Conservation (phyloP, 2,797 vertebrate species). For the Liparis tanakae region DNA sequence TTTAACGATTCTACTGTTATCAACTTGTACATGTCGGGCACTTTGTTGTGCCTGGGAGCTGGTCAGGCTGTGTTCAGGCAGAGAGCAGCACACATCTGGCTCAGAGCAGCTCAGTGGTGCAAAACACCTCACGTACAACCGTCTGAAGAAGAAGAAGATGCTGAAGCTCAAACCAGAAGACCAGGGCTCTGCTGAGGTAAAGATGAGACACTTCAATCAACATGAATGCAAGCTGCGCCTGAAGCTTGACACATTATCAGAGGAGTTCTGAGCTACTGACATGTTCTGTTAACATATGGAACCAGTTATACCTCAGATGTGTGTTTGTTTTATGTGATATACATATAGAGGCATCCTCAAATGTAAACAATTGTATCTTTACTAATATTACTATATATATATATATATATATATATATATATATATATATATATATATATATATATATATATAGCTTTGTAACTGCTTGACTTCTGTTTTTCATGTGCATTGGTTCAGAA, state of each 20-base stretch:
- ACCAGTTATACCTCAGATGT: background rate
- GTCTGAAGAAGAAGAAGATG: background rate
- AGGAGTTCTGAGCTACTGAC: background rate
- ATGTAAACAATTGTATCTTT: background rate
- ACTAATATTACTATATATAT: background rate
- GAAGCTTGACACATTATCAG: background rate
- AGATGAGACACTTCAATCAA: background rate
- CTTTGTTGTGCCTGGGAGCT: conserved; percentile 15
- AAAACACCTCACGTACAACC: background rate
- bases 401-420: background rate
- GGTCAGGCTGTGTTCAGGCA: conserved; percentile 45
- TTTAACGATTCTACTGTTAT: background rate
- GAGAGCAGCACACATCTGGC: conserved; percentile 26
- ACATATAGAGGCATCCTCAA: background rate
- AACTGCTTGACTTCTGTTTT: background rate
- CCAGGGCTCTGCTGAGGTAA: background rate
- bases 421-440: background rate
- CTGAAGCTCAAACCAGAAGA: background rate
- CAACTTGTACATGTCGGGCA: conserved; percentile 33
- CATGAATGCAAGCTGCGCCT: background rate
- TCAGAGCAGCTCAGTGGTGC: conserved; percentile 10
- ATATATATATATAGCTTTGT: background rate
- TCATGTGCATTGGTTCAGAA: background rate
- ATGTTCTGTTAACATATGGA: background rate
- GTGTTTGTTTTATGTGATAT: background rate